Evolutionary conservation across 2,888 invertebrate genomes (phyloP).

Genomic region (Athalia rosae): DNA sequence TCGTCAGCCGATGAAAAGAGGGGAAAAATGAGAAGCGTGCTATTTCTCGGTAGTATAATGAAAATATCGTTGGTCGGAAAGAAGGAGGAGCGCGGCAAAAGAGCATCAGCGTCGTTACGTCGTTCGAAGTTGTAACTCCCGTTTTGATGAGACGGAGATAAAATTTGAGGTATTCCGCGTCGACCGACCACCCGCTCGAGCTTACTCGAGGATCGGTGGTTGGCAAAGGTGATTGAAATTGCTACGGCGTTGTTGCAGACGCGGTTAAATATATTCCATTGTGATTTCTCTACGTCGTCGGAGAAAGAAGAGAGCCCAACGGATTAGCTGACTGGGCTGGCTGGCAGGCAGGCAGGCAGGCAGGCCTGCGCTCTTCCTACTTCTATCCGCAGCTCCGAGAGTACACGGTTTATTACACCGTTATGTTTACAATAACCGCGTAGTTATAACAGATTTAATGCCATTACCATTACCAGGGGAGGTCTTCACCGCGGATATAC

Average conservation of each 20-base stretch:
- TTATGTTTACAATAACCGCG: slow-evolving; percentile 43
- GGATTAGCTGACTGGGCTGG: too few relatives aligned
- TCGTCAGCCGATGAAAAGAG: too few relatives aligned
- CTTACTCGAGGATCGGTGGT: background rate
- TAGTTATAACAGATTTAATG: slow-evolving; percentile 43
- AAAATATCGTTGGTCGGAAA: background rate
- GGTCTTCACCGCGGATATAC: slow-evolving; percentile 8
- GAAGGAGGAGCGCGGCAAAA: background rate
- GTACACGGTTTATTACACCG: slow-evolving; percentile 40
- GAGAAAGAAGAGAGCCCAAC: background rate
- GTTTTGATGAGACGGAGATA: slow-evolving; percentile 3
- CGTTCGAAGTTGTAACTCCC: slow-evolving; percentile 24
- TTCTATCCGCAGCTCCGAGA: slow-evolving; percentile 19
- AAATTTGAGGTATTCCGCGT: slow-evolving; percentile 21
- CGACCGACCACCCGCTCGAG: background rate
- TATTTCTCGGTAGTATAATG: background rate
- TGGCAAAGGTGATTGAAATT: slow-evolving; percentile 37
- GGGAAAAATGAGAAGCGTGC: too few relatives aligned
- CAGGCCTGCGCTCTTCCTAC: background rate
- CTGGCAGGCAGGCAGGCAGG: too few relatives aligned
- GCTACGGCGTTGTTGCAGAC: slow-evolving; percentile 8
- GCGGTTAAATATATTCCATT: slow-evolving; percentile 26
- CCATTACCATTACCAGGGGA: slow-evolving; percentile 40
- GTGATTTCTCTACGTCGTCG: slow-evolving; percentile 1
- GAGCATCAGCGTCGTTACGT: background rate